Evolutionary conservation across 2,113 vertebrate genomes (phyloP), one percentile per base, ranked within the genome.

Genomic region (Gambusia affinis): DNA sequence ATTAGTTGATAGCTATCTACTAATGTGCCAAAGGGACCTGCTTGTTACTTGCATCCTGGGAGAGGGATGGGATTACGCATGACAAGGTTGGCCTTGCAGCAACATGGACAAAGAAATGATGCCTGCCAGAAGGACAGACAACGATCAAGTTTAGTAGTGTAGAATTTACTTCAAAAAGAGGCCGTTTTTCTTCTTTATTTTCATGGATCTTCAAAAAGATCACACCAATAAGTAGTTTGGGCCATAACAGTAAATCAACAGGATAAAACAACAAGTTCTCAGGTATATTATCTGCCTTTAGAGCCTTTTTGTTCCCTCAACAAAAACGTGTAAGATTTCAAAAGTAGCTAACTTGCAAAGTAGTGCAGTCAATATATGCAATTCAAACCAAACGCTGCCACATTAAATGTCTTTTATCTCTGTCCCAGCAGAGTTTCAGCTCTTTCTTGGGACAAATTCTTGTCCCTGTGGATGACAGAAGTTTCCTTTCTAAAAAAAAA

Each of bases 1-100:
- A 94, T 94, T 93, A 95, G 90, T 88, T 86, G 94, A 94, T 94
- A 85, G 88, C 91, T 93, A 94, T 95, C 94, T 92, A 66, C 87
- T 94, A 94, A 94, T 93, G 92, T 93, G 86, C 90, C 87, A 87
- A 93, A 85, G 87, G 87, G 86, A 90, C 84, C 85, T 81, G 65
- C 89, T 85, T 86, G 86, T 91, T 90, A 85, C 87, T 81, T 85
- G 88, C 88, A 85, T 92, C 88, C 83, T 87, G 89, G 85, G 89
- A 78, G 82, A 73, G 79, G 84, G 78, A 81, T 84, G 51, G 88
- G 85, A 94, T 92, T 90, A 93, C 76, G 85, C 81, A 84, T 87
- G 86, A 91, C 89, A 87, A 83, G 83, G 85, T 83, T 86, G 89
- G 89, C 87, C 89, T 91, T 89, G 85, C 83, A 87, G 81, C 71